Evolutionary conservation across 2,888 invertebrate species (phyloP), one percentile per base, ranked within the genome.

Genomic region (Carpatolechia fugitivella): DNA sequence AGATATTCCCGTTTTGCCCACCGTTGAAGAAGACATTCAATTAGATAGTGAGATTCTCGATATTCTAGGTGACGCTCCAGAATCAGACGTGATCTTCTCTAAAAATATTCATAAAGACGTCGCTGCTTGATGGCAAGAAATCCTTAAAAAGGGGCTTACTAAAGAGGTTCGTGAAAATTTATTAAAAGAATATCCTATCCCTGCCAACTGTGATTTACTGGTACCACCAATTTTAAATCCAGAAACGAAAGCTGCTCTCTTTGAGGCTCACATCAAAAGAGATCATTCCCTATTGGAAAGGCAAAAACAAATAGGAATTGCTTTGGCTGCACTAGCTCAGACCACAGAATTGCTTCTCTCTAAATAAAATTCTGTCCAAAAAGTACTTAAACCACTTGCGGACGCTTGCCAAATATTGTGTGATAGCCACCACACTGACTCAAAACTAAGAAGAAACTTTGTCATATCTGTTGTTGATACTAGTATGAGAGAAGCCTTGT

Each of bases 381-480:
- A 35, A 4, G 11, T 57, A 52, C 46, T 51, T 35, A 59, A 55
- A 57, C 58, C 52, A 41, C 51, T 60, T 44, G 50, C 58, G 57
- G 60, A 59, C 41, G 59, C 57, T 36, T 54, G 55, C 29, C 8
- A 54, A 8, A 40, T 57, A 7, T 16, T 57, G 13, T 59, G 59
- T 48, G 59, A 59, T n/a, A 44, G 41, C 8, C 52, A 54, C 18
- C 38, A 51, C 16, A 38, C n/a, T 4, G 57, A 57, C 2, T 54
- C 59, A 11, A 50, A 41, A 20, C 38, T 35, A 6, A 49, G 55
- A 3, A 53, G 47, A 10, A 41, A 50, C 10, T 51, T 57, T 8
- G 48, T 59, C 1, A 30, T 59, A 10, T 52, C 57, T 8, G 46
- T 54, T 0, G 48, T 48, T 10, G 56, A 44, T 8, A 20, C 51